Base-by-base conservation (phyloP, 2,113 vertebrate genomes). In the Salvelinus alpinus region DNA sequence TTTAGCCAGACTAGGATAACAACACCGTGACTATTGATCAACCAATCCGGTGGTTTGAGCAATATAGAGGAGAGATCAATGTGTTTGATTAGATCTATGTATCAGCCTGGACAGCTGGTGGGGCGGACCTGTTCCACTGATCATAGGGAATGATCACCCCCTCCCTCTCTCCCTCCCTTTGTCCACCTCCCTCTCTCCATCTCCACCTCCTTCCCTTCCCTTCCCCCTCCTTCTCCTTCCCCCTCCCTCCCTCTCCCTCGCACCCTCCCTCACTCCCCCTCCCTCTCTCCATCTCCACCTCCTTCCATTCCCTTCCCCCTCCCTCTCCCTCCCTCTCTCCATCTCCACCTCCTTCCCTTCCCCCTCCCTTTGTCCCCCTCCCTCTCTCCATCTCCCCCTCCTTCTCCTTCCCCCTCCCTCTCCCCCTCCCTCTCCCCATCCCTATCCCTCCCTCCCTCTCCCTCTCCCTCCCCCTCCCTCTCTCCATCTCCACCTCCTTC, bases 351-450 rank as follows among this genome's bases (percentile, higher is more conserved):
- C 6, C 5, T 34, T n/a, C n/a, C 7, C 7, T 11, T 47, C 67
- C 20, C 66, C 80, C 70, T 71, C 47, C n/a, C 71, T 59, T 47
- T 18, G 71, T 71, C 74, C 75, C 71, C 59, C 29, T 29, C 31
- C 29, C 16, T 38, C 2, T 34, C 29, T 2, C 2, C 38, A 34
- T 16, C 27, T 20, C 54, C 3, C 27, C 27, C 27, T 29, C 27
- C 27, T 25, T 25, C 25, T 6, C 25, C 25, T n/a, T 25, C 27
- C 3, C 27, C 27, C 0, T 22, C 62, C 62, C 22, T 7, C 8
- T 5, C 8, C 7, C 13, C 3, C 64, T 18, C n/a, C 22, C 24
- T 5, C n/a, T 25, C 4, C 6, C 8, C n/a, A n/a, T n/a, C n/a
- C n/a, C n/a, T n/a, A n/a, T n/a, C n/a, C n/a, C n/a, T n/a, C n/a